These are phyloP conservation scores for Cosmorhoe ocellata DNA, from an alignment of 2,888 invertebrate species.

Conservation along the genomic window DNA sequence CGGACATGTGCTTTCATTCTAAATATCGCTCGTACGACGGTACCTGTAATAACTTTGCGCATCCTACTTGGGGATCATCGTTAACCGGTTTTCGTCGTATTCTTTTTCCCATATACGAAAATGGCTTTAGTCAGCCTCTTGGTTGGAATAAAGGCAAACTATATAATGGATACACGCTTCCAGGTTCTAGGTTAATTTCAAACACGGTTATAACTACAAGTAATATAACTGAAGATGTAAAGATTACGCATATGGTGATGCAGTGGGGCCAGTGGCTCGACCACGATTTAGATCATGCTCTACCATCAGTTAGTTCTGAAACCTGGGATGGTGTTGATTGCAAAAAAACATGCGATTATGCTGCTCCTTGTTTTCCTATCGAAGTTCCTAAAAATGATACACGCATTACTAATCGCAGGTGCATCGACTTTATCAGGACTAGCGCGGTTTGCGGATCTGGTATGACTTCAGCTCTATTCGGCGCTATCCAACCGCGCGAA, in stretches of 20 bases:
- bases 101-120: slow-evolving; percentile 95
- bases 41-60: slow-evolving; percentile 95
- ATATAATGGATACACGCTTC: slow-evolving; percentile 92
- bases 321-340: slow-evolving; percentile 97
- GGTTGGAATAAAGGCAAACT: slow-evolving; percentile 93
- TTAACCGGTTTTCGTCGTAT: slow-evolving; percentile 93
- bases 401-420: slow-evolving; percentile 90
- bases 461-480: slow-evolving; percentile 96
- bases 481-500: slow-evolving; percentile 93
- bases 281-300: slow-evolving; percentile 97
- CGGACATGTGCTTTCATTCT: slow-evolving; percentile 96
- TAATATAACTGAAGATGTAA: slow-evolving; percentile 89
- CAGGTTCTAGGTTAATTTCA: slow-evolving; percentile 94
- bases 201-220: slow-evolving; percentile 92
- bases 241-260: slow-evolving; percentile 98
- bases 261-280: slow-evolving; percentile 99
- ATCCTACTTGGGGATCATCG: slow-evolving; percentile 97
- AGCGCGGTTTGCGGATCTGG: slow-evolving; percentile 99
- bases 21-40: slow-evolving; percentile 96
- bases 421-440: slow-evolving; percentile 97
- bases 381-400: slow-evolving; percentile 95
- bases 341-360: slow-evolving; percentile 95
- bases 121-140: slow-evolving; percentile 97
- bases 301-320: slow-evolving; percentile 96
- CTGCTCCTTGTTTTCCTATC: slow-evolving; percentile 99